phyloP scores from a whole-genome alignment of 2,888 invertebrate genomes.

The Omphaloscelis lunosa region DNA sequence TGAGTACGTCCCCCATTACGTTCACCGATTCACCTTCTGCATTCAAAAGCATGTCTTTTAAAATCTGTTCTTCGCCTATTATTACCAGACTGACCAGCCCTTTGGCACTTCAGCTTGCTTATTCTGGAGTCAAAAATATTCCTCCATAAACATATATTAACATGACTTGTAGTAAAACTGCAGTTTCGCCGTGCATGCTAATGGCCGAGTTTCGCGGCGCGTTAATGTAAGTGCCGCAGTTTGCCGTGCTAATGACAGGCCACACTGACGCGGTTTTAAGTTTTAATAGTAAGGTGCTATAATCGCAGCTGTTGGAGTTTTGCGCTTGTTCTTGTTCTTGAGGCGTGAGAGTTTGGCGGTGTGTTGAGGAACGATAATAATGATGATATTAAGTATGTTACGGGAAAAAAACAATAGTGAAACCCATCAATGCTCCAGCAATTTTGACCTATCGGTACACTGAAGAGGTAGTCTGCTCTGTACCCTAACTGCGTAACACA shows the following conservation, averaged over 20 bases:
- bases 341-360: too few species aligned
- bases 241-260: conserved; percentile 46
- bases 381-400: too few species aligned
- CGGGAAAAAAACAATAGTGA: too few species aligned
- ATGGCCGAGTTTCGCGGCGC: conserved; percentile 34
- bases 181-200: conserved; percentile 39
- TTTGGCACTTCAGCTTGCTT: background rate
- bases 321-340: background rate
- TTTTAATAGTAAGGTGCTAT: conserved; percentile 15
- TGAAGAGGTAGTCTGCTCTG: background rate
- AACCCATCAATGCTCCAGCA: too few species aligned
- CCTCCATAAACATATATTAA: background rate
- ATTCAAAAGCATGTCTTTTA: background rate
- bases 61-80: background rate
- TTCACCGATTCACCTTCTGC: background rate
- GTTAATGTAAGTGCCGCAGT: conserved; percentile 44
- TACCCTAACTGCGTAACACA: too few species aligned
- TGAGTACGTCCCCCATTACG: background rate
- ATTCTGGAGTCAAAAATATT: background rate
- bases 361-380: too few species aligned
- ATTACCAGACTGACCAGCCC: background rate
- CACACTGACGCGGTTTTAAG: background rate
- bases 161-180: conserved; percentile 21
- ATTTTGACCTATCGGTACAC: background rate
- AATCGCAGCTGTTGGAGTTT: background rate